phyloP scores from a whole-genome alignment of 2,888 invertebrate species.

The Drosophila mulleri region DNA sequence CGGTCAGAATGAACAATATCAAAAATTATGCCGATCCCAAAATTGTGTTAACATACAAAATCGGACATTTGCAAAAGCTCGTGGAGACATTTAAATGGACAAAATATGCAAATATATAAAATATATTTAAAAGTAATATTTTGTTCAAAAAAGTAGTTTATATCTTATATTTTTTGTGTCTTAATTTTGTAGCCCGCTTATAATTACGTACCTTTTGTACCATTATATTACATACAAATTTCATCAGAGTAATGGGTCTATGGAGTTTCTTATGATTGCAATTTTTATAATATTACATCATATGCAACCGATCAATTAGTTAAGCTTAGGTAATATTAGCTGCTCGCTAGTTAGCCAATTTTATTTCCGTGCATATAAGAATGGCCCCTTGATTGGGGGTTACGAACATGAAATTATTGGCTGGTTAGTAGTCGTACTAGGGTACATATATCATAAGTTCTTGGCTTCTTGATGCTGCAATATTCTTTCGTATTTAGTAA shows the following conservation, averaged over 20 bases:
- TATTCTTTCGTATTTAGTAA: constrained; percentile 22
- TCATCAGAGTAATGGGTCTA: not conserved
- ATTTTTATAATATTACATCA: constrained; percentile 30
- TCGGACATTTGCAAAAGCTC: not conserved
- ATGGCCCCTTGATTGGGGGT: constrained; percentile 6
- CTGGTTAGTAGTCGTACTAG: constrained; percentile 32
- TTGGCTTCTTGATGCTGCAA: constrained; percentile 41
- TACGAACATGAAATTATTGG: constrained; percentile 44
- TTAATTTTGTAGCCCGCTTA: not conserved
- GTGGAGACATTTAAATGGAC: not conserved
- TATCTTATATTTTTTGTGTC: not conserved
- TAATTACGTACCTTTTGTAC: not conserved
- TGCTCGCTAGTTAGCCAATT: constrained; percentile 14
- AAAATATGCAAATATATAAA: not conserved
- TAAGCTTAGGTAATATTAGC: constrained; percentile 14
- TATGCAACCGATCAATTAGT: constrained; percentile 2
- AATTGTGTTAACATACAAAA: not conserved
- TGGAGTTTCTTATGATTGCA: constrained; percentile 7
- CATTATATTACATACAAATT: not conserved
- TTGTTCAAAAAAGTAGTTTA: not conserved
- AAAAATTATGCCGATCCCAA: not conserved
- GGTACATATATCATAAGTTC: constrained; percentile 27
- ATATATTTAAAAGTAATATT: not conserved
- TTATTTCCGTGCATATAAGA: not conserved
- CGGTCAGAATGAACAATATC: not conserved